phyloP scores from a whole-genome alignment of 2,888 invertebrate genomes.

The Ormyrus rosae region DNA sequence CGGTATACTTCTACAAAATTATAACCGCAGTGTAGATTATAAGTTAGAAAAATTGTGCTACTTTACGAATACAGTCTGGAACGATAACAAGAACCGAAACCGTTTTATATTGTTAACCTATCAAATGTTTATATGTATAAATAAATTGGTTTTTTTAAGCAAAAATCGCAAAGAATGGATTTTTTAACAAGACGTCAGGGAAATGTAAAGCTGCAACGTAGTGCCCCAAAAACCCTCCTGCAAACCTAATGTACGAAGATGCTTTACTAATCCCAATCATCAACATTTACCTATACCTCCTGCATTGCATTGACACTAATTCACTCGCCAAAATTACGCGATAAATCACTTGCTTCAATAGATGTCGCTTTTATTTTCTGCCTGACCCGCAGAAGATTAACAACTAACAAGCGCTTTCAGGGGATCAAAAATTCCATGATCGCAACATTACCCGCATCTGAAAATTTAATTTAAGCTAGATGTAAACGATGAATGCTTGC shows the following conservation, averaged over 20 bases:
- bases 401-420: conserved; percentile 33
- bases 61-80: conserved; percentile 10
- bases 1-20: conserved; percentile 16
- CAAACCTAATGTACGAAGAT: conserved; percentile 29
- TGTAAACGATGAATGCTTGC: conserved; percentile 37
- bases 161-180: conserved; percentile 47
- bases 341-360: conserved; percentile 21
- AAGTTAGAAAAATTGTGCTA: conserved; percentile 4
- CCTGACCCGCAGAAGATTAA: background rate
- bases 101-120: conserved; percentile 51
- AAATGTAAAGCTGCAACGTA: conserved; percentile 35
- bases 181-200: conserved; percentile 55
- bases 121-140: conserved; percentile 51
- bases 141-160: conserved; percentile 51
- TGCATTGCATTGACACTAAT: conserved; percentile 25
- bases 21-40: conserved; percentile 2
- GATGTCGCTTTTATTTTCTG: conserved; percentile 19
- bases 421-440: conserved; percentile 3
- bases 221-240: conserved; percentile 10
- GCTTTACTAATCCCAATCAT: conserved; percentile 47
- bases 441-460: conserved; percentile 8
- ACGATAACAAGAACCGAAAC: conserved; percentile 8
- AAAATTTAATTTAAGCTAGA: background rate
- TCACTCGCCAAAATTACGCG: conserved; percentile 7
- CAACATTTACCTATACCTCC: background rate